Conservation (phyloP, 2,113 vertebrate species). For the Malaclemys terrapin region DNA sequence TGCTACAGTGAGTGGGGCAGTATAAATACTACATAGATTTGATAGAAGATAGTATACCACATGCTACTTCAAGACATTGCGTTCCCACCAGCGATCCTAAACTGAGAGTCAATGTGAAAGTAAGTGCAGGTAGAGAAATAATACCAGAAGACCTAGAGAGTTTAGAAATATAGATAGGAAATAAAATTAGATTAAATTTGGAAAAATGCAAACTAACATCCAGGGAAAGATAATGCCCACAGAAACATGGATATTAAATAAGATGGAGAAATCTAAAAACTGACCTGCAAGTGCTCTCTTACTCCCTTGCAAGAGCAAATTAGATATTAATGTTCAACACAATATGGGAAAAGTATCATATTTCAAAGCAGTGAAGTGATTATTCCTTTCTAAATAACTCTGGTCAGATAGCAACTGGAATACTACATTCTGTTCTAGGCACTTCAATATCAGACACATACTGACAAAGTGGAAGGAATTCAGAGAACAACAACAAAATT, state of each 20-base stretch:
- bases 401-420: conserved; percentile 13
- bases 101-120: conserved; percentile 75
- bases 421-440: neutral
- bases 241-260: conserved; percentile 62
- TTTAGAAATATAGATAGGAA: conserved; percentile 69
- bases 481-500: neutral
- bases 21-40: conserved; percentile 4
- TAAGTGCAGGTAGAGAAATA: conserved; percentile 75
- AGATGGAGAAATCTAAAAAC: conserved; percentile 51
- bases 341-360: conserved; percentile 30
- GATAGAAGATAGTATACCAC: conserved; percentile 53
- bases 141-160: conserved; percentile 66
- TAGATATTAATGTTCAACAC: conserved; percentile 20
- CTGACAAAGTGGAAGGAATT: conserved; percentile 5
- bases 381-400: neutral
- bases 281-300: conserved; percentile 11
- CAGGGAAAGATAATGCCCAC: conserved; percentile 43
- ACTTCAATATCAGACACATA: neutral
- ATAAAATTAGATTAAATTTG: conserved; percentile 64
- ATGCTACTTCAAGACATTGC: conserved; percentile 66
- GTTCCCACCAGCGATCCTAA: conserved; percentile 70
- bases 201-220: conserved; percentile 47
- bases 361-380: conserved; percentile 33
- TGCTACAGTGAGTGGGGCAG: neutral
- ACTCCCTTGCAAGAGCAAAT: conserved; percentile 56